Percentiles rank a stretch among this genome's conserved stretches.
phyloP scores from a whole-genome alignment of 1,140 invertebrate genomes.

The Brachionus sp. region DNA sequence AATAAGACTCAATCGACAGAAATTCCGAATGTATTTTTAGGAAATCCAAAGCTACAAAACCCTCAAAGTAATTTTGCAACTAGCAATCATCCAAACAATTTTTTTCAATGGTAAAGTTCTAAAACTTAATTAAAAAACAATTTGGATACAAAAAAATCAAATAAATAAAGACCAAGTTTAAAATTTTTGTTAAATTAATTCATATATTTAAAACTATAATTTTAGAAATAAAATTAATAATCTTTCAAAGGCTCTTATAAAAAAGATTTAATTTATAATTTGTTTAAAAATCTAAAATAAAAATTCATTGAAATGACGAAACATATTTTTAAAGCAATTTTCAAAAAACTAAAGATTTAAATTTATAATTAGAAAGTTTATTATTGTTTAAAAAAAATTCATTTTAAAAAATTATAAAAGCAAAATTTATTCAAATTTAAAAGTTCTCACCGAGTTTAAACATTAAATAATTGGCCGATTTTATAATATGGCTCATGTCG shows the following conservation, averaged over 20 bases:
- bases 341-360: not conserved
- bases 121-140: not conserved
- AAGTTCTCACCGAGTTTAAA: not conserved
- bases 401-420: conserved; percentile 13
- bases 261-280: no score
- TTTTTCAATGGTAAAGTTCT: not conserved
- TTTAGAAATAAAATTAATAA: no score
- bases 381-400: conserved; percentile 12
- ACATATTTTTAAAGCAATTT: no score
- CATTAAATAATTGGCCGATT: not conserved
- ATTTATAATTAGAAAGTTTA: not conserved
- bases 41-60: not conserved
- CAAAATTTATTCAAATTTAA: not conserved
- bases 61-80: not conserved
- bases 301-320: no score
- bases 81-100: not conserved
- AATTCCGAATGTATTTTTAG: not conserved
- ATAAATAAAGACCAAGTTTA: no score
- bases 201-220: no score
- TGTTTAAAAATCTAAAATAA: no score
- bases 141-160: no score
- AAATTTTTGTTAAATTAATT: no score
- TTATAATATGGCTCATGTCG: conserved; percentile 36
- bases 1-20: not conserved
- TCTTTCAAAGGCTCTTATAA: no score